Conservation (phyloP, 2,888 invertebrate genomes). For the Leucophenga montana region DNA sequence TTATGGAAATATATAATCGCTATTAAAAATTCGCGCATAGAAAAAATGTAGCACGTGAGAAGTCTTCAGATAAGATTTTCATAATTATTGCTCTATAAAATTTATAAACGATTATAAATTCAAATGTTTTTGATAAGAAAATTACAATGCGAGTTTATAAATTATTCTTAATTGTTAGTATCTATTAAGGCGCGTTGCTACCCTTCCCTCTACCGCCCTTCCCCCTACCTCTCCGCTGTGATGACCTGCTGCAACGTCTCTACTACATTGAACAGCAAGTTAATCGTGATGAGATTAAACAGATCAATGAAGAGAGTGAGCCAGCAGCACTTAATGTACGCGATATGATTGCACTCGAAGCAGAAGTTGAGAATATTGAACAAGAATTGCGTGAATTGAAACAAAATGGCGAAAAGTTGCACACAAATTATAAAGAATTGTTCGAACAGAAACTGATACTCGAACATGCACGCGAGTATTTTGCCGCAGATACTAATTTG, state of each 20-base stretch:
- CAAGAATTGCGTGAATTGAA: constrained; percentile 95
- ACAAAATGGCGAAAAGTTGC: constrained; percentile 92
- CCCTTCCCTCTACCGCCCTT: too few relatives aligned
- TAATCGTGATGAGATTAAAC: constrained; percentile 74
- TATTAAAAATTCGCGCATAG: too few relatives aligned
- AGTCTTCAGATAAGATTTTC: too few relatives aligned
- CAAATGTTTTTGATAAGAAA: too few relatives aligned
- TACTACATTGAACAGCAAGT: constrained; percentile 80
- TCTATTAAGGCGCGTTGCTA: constrained; percentile 81
- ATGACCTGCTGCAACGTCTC: constrained; percentile 87
- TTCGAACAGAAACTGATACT: constrained; percentile 93
- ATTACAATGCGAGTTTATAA: too few relatives aligned
- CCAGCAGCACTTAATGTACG: constrained; percentile 84
- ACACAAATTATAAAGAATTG: constrained; percentile 91
- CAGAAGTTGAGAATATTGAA: constrained; percentile 95
- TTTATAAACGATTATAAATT: too few relatives aligned
- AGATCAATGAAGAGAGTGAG: constrained; percentile 43
- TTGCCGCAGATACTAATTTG: constrained; percentile 68
- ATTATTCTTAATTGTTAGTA: too few relatives aligned
- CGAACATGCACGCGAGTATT: constrained; percentile 84
- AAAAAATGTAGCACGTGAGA: too few relatives aligned
- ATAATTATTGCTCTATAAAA: too few relatives aligned
- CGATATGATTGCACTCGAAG: constrained; percentile 85
- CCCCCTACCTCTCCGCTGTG: constrained; percentile 86
- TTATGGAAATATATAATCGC: too few relatives aligned